Conservation (phyloP, 2,113 vertebrate species). For the Scortum barcoo region DNA sequence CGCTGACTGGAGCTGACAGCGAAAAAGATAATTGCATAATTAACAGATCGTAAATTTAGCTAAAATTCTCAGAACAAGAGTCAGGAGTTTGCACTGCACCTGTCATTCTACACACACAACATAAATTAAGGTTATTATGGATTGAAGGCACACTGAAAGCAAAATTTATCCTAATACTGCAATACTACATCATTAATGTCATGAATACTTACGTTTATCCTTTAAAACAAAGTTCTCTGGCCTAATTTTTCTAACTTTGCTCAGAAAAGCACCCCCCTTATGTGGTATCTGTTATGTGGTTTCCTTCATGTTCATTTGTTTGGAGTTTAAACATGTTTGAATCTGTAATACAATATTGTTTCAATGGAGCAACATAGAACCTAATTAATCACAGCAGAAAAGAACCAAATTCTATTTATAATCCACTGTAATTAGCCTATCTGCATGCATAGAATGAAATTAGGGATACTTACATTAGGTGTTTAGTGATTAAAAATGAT, state of each 20-base stretch:
- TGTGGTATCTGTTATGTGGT: slow-evolving; percentile 13
- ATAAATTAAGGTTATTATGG: not conserved
- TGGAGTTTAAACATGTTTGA: slow-evolving; percentile 44
- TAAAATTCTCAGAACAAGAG: not conserved
- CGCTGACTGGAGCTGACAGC: not conserved
- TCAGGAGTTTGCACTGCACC: too few species aligned
- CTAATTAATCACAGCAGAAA: slow-evolving; percentile 64
- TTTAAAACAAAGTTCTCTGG: not conserved
- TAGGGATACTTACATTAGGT: slow-evolving; percentile 34
- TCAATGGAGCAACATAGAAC: slow-evolving; percentile 35
- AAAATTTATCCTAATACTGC: not conserved
- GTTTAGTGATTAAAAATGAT: slow-evolving; percentile 70
- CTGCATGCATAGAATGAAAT: slow-evolving; percentile 46
- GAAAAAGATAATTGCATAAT: not conserved
- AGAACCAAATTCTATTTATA: slow-evolving; percentile 49
- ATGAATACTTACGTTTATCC: too few species aligned
- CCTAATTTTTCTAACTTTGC: slow-evolving; percentile 23
- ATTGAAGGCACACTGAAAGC: not conserved
- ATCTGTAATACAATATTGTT: slow-evolving; percentile 52
- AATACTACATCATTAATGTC: too few species aligned
- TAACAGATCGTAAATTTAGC: not conserved
- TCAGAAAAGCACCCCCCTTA: slow-evolving; percentile 1
- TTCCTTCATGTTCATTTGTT: slow-evolving; percentile 52
- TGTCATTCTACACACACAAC: not conserved
- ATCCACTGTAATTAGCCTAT: slow-evolving; percentile 57